Evolutionary conservation across 2,888 invertebrate genomes (phyloP), one percentile per base, ranked within the genome.

Genomic region (Caenorhabditis wallacei): DNA sequence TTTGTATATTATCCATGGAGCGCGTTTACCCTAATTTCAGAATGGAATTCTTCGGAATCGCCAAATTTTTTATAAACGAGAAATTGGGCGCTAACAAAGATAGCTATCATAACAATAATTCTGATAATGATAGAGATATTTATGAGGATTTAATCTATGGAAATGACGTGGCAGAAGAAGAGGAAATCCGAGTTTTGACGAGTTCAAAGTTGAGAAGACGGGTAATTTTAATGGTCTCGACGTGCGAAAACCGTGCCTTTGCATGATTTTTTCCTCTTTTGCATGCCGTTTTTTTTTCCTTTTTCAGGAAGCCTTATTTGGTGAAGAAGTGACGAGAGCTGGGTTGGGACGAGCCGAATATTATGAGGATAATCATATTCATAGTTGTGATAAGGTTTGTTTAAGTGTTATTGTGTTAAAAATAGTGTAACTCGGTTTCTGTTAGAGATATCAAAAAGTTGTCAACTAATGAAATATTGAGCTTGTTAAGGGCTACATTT

Each of bases 301-400:
- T n/a, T 61, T 81, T 46, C 76, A 80, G 84, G 84, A 84, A 69
- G 84, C 84, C 40, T 40, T 84, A 40, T 80, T 63, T 56, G 84
- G 84, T 30, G 84, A 84, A 72, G 80, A 84, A 72, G 84, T 84
- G 56, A 84, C 84, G 5, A 30, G 84, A 68, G 84, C 84, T 11
- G 84, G 84, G 16, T 22, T 84, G 26, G 84, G 84, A 61, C 40
- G 80, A 40, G 70, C 80, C 64, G 84, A 84, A 37, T 84, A 80
- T 51, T 80, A 76, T 54, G 84, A 84, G 20, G 75, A 74, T 22
- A 72, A 37, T 26, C 83, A 80, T 68, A 48, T 76, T 11, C 80
- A 80, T 37, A 64, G 68, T 51, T 84, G 83, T 48, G 83, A 84
- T 5, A 75, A 84, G 83, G 83, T 84, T 78, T 69, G 75, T 78